A percentile compares a stretch with the other conserved stretches of the same genome.
Evolutionary conservation across 2,113 vertebrate genomes (phyloP).

Genomic region (Cathartes aura): DNA sequence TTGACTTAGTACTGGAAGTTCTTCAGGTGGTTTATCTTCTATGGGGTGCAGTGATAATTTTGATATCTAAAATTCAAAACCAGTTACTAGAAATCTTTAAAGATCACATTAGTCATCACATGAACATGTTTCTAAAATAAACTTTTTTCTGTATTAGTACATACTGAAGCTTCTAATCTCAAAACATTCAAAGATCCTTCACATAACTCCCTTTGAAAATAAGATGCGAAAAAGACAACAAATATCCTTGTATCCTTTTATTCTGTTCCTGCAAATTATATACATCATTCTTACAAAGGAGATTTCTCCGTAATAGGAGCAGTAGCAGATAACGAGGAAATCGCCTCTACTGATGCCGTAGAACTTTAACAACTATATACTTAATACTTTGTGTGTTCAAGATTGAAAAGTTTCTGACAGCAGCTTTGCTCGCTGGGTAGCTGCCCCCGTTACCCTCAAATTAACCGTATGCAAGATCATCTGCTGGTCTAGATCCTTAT

Average conservation of each 20-base stretch:
- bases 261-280: neutral
- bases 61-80: constrained; percentile 77
- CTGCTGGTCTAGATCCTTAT: neutral
- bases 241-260: neutral
- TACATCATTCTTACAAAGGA: neutral
- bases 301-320: neutral
- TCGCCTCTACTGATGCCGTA: neutral
- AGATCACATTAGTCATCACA: neutral
- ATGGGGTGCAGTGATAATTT: constrained; percentile 85
- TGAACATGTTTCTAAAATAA: neutral
- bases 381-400: neutral
- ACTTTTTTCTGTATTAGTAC: neutral
- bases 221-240: neutral
- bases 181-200: neutral
- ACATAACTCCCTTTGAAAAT: neutral
- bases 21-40: constrained; percentile 80
- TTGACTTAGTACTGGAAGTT: constrained; percentile 75
- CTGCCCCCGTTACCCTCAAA: neutral
- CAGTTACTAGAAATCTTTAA: neutral
- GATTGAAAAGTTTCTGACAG: neutral
- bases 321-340: neutral
- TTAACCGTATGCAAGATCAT: neutral
- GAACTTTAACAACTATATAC: neutral
- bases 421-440: neutral
- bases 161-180: neutral